A percentile compares a stretch with the other conserved stretches of the same genome.
phyloP scores from a whole-genome alignment of 2,888 invertebrate genomes.

The Lithophane semibrunnea region DNA sequence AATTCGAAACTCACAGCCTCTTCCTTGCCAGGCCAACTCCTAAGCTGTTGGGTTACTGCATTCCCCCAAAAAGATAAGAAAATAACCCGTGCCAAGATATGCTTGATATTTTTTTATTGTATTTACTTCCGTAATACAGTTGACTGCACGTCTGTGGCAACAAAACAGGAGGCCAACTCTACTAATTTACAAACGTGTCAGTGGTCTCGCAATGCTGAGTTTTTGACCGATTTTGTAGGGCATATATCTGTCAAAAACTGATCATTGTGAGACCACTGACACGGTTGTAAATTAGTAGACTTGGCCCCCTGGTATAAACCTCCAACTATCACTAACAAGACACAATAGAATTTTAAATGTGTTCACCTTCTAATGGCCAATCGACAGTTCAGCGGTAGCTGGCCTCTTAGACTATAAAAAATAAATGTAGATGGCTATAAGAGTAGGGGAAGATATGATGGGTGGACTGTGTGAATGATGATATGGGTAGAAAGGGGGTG shows the following conservation, averaged over 20 bases:
- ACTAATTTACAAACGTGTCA: too few relatives aligned
- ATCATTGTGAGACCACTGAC: too few relatives aligned
- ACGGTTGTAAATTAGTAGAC: too few relatives aligned
- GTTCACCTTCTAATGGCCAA: too few relatives aligned
- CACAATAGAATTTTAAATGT: too few relatives aligned
- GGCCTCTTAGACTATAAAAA: too few relatives aligned
- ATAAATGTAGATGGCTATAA: background rate
- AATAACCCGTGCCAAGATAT: conserved; percentile 41
- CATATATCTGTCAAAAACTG: too few relatives aligned
- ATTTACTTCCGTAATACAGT: conserved; percentile 12
- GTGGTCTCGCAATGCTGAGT: too few relatives aligned
- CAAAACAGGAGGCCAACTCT: background rate
- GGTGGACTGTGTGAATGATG: background rate
- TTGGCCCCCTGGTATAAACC: too few relatives aligned
- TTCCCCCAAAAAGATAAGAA: conserved; percentile 22
- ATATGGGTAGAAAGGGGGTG: background rate
- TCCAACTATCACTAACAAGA: too few relatives aligned
- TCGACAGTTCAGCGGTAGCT: too few relatives aligned
- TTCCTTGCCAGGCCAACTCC: conserved; percentile 2
- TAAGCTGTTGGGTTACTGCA: conserved; percentile 10
- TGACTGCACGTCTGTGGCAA: background rate
- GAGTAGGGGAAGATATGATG: background rate
- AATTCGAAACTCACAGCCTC: background rate
- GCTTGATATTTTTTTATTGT: conserved; percentile 30
- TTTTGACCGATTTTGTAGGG: too few relatives aligned